These are phyloP conservation scores for Luffia ferchaultella DNA, from an alignment of 2,888 invertebrate species.

Conservation along the genomic window DNA sequence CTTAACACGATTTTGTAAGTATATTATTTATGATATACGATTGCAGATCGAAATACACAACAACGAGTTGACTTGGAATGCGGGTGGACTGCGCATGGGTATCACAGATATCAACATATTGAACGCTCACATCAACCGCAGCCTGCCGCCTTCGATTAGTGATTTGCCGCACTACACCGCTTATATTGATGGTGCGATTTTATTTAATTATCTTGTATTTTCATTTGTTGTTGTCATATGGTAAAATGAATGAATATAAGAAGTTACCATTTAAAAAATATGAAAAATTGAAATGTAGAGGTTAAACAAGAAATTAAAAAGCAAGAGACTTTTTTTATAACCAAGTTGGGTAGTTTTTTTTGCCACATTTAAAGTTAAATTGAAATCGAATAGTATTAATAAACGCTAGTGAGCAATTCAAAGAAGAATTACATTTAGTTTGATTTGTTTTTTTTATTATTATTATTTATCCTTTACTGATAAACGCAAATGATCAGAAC, in stretches of 20 bases:
- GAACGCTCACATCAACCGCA: constrained; percentile 70
- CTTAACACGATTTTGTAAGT: too few species aligned
- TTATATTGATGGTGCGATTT: constrained; percentile 74
- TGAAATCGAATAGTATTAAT: too few species aligned
- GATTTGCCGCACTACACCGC: constrained; percentile 75
- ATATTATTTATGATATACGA: constrained; percentile 14
- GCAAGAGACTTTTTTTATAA: too few species aligned
- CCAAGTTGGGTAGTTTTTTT: too few species aligned
- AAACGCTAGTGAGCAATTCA: too few species aligned
- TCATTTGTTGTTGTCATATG: neutral
- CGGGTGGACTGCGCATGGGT: constrained; percentile 82
- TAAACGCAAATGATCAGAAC: too few species aligned
- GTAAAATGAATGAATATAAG: constrained; percentile 1
- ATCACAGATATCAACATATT: constrained; percentile 74
- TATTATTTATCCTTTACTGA: too few species aligned
- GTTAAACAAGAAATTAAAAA: too few species aligned
- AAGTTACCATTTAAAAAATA: neutral
- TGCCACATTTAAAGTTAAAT: too few species aligned
- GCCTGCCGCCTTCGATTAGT: constrained; percentile 70
- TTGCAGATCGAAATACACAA: constrained; percentile 65
- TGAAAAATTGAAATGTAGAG: neutral
- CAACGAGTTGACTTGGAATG: constrained; percentile 69
- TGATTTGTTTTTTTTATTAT: too few species aligned
- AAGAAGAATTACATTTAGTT: too few species aligned
- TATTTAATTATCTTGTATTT: too few species aligned